These are phyloP conservation scores for Hormiphora californensis DNA, from an alignment of 37 sponge, comb jelly and placozoan genomes.

Conservation along the genomic window DNA sequence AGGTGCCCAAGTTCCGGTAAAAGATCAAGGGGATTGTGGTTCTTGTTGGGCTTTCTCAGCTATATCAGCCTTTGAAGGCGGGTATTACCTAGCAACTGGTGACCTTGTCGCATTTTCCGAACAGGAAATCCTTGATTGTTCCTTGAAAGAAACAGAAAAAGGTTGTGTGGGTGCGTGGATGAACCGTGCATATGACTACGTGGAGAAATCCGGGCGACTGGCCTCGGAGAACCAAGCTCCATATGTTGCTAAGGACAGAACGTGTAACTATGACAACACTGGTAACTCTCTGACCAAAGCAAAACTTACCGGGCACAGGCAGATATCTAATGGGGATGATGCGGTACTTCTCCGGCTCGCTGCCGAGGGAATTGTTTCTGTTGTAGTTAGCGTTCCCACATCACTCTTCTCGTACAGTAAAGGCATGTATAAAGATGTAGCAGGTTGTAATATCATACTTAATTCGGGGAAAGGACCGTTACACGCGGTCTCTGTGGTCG, in stretches of 20 bases:
- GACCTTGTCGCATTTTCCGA: not conserved
- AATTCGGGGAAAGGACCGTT: no score
- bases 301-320: no score
- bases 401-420: no score
- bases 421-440: no score
- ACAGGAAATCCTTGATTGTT: not conserved
- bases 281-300: no score
- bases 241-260: not conserved
- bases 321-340: no score
- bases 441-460: no score
- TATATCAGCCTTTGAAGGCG: not conserved
- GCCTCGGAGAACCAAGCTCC: not conserved
- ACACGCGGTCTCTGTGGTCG: no score
- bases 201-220: not conserved
- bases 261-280: not conserved
- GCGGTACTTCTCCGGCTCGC: no score
- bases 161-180: not conserved
- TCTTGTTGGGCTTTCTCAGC: conserved; percentile 4
- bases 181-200: not conserved
- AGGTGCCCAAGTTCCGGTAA: no score
- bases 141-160: not conserved
- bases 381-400: no score
- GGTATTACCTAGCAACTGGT: not conserved
- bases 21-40: not conserved
- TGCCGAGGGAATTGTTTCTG: no score